phyloP scores from a whole-genome alignment of 2,113 vertebrate species.

The Micromys minutus region DNA sequence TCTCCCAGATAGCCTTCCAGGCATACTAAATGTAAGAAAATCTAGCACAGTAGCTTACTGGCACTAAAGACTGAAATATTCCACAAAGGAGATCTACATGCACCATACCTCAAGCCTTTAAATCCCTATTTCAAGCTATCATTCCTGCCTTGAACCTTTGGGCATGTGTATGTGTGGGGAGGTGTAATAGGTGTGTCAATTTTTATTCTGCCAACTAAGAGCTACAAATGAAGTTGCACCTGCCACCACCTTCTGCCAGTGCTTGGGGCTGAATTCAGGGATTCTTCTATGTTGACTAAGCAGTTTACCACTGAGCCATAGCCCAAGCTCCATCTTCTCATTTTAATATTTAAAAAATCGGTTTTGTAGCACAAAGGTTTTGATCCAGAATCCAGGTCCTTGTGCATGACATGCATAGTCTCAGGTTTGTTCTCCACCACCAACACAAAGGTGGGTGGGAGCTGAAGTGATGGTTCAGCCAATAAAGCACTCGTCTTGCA shows the following conservation, averaged over 20 bases:
- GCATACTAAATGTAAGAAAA: neutral
- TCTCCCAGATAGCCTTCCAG: neutral
- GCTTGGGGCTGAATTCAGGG: neutral
- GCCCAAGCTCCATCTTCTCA: neutral
- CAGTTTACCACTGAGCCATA: neutral
- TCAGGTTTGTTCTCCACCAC: neutral
- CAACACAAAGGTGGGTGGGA: neutral
- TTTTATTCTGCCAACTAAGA: conserved; percentile 45
- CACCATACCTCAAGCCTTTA: neutral
- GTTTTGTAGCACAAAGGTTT: neutral
- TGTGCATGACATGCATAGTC: too few species aligned
- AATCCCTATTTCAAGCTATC: neutral
- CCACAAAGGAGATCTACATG: neutral
- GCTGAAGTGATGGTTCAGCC: neutral
- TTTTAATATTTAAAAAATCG: conserved; percentile 8
- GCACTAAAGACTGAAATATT: neutral
- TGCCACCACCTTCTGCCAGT: neutral
- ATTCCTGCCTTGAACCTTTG: neutral
- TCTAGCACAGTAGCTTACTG: conserved; percentile 8
- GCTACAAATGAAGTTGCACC: conserved; percentile 41
- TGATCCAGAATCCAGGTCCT: neutral
- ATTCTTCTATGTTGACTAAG: too few species aligned
- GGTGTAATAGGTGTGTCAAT: neutral
- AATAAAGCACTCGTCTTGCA: neutral
- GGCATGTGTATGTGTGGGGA: neutral